Evolutionary conservation across 2,113 vertebrate species (phyloP).

Genomic region (Nesoenas mayeri): DNA sequence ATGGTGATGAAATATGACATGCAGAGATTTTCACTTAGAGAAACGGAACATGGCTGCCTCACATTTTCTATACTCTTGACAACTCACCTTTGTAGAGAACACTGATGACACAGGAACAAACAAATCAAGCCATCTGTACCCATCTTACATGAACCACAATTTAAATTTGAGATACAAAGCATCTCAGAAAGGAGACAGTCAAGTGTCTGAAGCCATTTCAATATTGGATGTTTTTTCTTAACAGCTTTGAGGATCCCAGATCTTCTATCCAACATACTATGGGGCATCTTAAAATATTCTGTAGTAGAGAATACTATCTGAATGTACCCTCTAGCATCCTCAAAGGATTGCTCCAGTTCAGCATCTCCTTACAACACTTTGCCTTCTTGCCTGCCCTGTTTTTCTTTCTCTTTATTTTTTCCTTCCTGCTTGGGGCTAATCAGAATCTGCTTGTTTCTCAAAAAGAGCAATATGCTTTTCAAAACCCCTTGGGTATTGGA

Average conservation of each 20-base stretch:
- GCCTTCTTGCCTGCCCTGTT: background rate
- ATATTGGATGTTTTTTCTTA: background rate
- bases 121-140: background rate
- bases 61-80: background rate
- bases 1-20: background rate
- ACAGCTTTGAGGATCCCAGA: background rate
- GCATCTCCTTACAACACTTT: background rate
- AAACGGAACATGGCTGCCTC: background rate
- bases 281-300: background rate
- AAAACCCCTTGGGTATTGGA: background rate
- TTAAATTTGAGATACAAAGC: background rate
- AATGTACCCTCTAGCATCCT: background rate
- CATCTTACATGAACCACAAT: background rate
- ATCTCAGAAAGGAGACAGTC: background rate
- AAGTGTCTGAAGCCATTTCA: conserved; percentile 27
- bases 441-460: background rate
- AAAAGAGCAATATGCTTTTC: background rate
- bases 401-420: rapidly evolving
- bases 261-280: background rate
- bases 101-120: background rate
- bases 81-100: background rate
- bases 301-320: background rate
- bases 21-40: background rate
- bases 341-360: background rate
- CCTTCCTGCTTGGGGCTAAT: background rate